Evolutionary conservation across 2,113 vertebrate species (phyloP).

Genomic region (Sterna hirundo): DNA sequence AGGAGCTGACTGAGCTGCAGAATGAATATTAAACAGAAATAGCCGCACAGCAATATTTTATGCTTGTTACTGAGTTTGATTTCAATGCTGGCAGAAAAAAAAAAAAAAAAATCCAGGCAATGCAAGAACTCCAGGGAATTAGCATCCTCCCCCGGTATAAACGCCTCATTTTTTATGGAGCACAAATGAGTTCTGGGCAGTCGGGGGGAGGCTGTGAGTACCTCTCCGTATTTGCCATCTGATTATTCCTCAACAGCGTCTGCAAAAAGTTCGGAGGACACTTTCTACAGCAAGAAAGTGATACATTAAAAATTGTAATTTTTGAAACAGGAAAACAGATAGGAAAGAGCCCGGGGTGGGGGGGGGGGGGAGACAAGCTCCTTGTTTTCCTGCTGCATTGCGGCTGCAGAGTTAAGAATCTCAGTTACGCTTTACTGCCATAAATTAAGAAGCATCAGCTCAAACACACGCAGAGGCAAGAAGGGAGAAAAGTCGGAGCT

Average conservation of each 20-base stretch:
- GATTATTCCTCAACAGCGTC: neutral
- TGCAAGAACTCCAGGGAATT: neutral
- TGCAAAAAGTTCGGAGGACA: neutral
- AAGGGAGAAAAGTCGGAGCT: neutral
- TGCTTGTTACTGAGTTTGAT: neutral
- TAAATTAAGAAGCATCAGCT: neutral
- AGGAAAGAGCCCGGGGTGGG: neutral
- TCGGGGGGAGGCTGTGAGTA: neutral
- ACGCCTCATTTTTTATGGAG: neutral
- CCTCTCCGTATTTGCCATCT: neutral
- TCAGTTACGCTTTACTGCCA: neutral
- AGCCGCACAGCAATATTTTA: neutral
- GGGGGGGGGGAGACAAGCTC: neutral
- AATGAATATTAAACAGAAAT: neutral
- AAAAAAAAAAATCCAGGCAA: neutral
- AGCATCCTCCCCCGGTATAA: neutral
- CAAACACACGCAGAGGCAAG: neutral
- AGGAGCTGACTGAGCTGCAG: neutral
- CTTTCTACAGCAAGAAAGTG: neutral
- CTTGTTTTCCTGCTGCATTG: conserved; percentile 4
- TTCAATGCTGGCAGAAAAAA: neutral
- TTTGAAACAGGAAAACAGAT: neutral
- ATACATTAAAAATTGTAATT: neutral
- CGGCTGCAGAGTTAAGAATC: neutral
- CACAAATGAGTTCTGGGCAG: neutral